Evolutionary conservation across 2,797 vertebrate genomes (phyloP).

Genomic region (Sebastes iracundus): DNA sequence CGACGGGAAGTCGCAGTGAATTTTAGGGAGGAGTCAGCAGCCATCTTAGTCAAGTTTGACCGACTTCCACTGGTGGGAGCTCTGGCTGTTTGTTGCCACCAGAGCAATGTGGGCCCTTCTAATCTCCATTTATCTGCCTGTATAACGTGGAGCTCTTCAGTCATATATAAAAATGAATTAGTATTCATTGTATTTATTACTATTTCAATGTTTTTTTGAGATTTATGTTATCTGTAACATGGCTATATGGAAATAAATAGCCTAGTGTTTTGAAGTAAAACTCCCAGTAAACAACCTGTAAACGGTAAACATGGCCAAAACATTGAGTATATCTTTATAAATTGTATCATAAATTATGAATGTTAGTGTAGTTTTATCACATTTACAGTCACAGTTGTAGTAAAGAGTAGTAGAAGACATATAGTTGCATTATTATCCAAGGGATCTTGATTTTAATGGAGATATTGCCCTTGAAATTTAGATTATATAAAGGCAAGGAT

Average conservation of each 20-base stretch:
- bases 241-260: not conserved
- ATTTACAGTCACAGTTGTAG: not conserved
- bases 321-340: too few relatives aligned
- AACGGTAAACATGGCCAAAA: too few relatives aligned
- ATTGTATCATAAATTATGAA: too few relatives aligned
- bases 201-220: not conserved
- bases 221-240: not conserved
- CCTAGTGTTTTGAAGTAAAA: too few relatives aligned
- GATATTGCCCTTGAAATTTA: not conserved
- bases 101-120: not conserved
- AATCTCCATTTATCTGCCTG: not conserved
- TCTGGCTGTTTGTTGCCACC: not conserved
- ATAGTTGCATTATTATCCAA: not conserved
- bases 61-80: not conserved
- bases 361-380: too few relatives aligned
- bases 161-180: not conserved
- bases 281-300: too few relatives aligned
- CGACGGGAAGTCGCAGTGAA: not conserved
- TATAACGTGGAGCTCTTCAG: not conserved
- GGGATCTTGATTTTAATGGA: not conserved
- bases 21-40: too few relatives aligned
- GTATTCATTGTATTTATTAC: not conserved
- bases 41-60: not conserved
- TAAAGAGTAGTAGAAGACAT: not conserved
- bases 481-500: not conserved